Conservation (phyloP, 2,797 vertebrate genomes). For the Gymnothorax reevesii region DNA sequence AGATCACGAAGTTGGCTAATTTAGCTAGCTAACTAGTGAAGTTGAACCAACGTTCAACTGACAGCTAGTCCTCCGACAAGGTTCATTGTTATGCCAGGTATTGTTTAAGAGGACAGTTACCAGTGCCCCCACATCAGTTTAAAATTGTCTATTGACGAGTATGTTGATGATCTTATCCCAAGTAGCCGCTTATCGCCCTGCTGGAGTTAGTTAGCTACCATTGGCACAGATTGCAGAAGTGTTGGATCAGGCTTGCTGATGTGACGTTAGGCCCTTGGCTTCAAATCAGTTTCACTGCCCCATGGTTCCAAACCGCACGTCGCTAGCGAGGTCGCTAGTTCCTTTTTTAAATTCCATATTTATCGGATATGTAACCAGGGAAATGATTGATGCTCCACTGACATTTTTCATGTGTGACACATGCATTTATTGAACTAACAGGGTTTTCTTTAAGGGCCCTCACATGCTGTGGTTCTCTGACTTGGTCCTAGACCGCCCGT, state of each 20-base stretch:
- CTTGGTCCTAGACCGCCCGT: too few species aligned
- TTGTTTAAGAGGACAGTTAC: background rate
- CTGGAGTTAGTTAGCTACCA: slow-evolving; percentile 6
- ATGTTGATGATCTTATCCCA: background rate
- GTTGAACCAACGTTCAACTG: too few species aligned
- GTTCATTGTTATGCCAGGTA: background rate
- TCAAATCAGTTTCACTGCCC: background rate
- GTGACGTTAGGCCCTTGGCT: background rate
- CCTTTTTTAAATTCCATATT: background rate
- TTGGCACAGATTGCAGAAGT: background rate
- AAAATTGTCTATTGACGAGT: background rate
- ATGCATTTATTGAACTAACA: slow-evolving; percentile 22
- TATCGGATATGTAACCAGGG: background rate
- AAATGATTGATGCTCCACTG: background rate
- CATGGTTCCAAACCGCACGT: background rate
- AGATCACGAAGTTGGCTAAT: background rate
- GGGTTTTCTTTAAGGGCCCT: too few species aligned
- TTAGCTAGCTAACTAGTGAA: background rate
- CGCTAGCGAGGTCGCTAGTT: background rate
- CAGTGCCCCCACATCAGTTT: background rate
- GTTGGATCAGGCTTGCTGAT: background rate
- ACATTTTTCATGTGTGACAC: slow-evolving; percentile 56
- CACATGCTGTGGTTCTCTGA: too few species aligned
- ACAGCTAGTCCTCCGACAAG: background rate
- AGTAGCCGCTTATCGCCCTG: background rate